Conservation (phyloP, 1,140 invertebrate species). For the Akabosia matsudoensis region DNA sequence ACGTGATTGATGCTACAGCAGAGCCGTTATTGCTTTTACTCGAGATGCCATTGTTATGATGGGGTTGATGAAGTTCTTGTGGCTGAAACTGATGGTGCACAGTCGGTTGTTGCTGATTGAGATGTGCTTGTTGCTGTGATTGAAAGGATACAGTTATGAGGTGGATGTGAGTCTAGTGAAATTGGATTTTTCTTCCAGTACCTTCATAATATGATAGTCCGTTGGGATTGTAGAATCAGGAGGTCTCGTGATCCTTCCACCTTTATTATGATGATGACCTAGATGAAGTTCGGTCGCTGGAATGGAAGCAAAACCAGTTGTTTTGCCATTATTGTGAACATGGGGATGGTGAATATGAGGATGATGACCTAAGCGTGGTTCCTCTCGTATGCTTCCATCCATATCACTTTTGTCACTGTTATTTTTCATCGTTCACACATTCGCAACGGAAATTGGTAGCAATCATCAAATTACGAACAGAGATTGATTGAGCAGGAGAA, state of each 20-base stretch:
- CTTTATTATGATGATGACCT: constrained; percentile 33
- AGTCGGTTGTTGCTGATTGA: constrained; percentile 8
- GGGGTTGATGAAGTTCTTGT: constrained; percentile 2
- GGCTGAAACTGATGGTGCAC: constrained; percentile 12
- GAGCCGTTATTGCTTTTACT: background rate
- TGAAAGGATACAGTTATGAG: constrained; percentile 24
- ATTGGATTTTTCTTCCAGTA: constrained; percentile 31
- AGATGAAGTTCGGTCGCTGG: constrained; percentile 42
- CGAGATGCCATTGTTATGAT: background rate
- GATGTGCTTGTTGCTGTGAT: constrained; percentile 17
- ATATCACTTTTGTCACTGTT: constrained; percentile 47
- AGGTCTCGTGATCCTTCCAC: constrained; percentile 20
- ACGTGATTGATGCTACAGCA: background rate
- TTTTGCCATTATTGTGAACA: constrained; percentile 33
- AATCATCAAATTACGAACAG: too few relatives aligned
- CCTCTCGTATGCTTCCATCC: constrained; percentile 44
- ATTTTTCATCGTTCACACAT: background rate
- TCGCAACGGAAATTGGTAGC: background rate
- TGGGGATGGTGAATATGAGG: constrained; percentile 22
- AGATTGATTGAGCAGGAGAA: background rate
- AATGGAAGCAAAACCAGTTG: constrained; percentile 43
- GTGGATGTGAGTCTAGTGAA: background rate
- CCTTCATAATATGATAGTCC: constrained; percentile 47
- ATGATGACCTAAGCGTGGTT: constrained; percentile 26
- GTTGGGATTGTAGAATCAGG: constrained; percentile 43